Percentiles rank a stretch among this genome's conserved stretches.
Conservation (phyloP, 2,888 invertebrate species). For the Drosophila pegasa region DNA sequence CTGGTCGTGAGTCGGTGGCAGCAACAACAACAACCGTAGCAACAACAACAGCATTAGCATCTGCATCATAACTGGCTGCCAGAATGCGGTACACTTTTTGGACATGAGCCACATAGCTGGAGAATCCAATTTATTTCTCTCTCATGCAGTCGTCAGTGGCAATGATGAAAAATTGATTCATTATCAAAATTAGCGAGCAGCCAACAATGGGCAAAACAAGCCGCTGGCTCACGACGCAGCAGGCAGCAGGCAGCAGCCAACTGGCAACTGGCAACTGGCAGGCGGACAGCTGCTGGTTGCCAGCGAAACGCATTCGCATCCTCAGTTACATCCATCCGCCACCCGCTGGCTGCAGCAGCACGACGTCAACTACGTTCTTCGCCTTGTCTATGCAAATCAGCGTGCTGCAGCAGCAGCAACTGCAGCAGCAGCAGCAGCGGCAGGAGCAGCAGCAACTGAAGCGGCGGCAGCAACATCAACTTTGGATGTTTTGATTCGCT, state of each 20-base stretch:
- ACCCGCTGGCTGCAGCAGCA: conserved; percentile 61
- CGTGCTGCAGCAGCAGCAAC: conserved; percentile 11
- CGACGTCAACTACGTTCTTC: conserved; percentile 60
- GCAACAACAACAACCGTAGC: conserved; percentile 10
- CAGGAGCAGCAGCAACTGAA: conserved; percentile 3
- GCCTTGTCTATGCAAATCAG: conserved; percentile 76
- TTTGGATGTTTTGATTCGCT: conserved; percentile 60
- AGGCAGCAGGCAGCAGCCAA: conserved; percentile 8
- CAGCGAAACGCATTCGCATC: conserved; percentile 37
- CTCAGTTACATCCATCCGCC: conserved; percentile 29
- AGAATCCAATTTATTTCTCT: conserved; percentile 78
- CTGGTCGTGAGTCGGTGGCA: conserved; percentile 79
- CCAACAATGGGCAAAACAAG: conserved; percentile 72
- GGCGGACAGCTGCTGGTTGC: conserved; percentile 23
- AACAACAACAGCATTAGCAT: conserved; percentile 20
- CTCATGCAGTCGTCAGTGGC: conserved; percentile 70
- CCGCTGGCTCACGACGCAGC: conserved; percentile 70
- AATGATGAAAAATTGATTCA: conserved; percentile 80
- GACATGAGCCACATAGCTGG: conserved; percentile 40
- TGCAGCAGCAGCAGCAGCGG: conserved; percentile 1
- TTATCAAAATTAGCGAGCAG: conserved; percentile 79
- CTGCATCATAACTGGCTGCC: conserved; percentile 66
- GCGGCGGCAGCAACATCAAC: conserved; percentile 3
- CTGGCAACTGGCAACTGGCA: conserved; percentile 29
- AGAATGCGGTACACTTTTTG: conserved; percentile 52